Base-by-base conservation (phyloP, 2,113 vertebrate species). In the Oceanodroma tethys region DNA sequence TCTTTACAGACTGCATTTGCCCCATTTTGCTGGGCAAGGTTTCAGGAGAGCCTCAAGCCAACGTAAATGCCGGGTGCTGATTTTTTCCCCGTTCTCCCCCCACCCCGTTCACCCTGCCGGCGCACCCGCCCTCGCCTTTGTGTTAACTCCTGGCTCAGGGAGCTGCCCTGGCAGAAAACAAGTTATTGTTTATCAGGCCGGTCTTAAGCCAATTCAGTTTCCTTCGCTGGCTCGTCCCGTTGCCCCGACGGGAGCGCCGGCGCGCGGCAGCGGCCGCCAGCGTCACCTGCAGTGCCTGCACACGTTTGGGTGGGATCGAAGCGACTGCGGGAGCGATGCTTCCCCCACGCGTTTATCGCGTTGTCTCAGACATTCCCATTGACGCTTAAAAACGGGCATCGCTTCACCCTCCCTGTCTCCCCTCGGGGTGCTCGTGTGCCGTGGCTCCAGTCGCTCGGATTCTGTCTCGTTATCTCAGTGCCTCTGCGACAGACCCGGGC, bases 331-430 rank as follows among this genome's bases (percentile, higher is more conserved):
- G 9, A 7, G 45, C 6, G 1, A 14, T 40, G 2, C 50, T 27
- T 32, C 6, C 36, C 11, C 9, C 5, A 6, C 2, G 6, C 16
- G 0, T 27, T 78, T 6, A 11, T 38, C 38, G 6, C 17, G 0
- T 50, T 23, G 43, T 20, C 53, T 30, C 84, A 53, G 7, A 36
- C 7, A 0, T 70, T 34, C 12, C 73, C 34, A 5, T 0, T 4
- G 9, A 40, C 34, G 12, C 58, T 56, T 16, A 1, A n/a, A 50
- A 21, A 34, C 25, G 23, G 21, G 29, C 50, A 12, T 34, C 34
- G 0, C 48, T 4, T 19, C n/a, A 4, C 26, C 36, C 36, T 81
- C 23, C 26, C n/a, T 3, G 11, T 1, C 45, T 6, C 40, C 30
- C 11, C 10, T 7, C 2, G 2, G 13, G n/a, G 32, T 45, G 52